Conservation (phyloP, 2,113 vertebrate species). For the Macrotis lagotis region DNA sequence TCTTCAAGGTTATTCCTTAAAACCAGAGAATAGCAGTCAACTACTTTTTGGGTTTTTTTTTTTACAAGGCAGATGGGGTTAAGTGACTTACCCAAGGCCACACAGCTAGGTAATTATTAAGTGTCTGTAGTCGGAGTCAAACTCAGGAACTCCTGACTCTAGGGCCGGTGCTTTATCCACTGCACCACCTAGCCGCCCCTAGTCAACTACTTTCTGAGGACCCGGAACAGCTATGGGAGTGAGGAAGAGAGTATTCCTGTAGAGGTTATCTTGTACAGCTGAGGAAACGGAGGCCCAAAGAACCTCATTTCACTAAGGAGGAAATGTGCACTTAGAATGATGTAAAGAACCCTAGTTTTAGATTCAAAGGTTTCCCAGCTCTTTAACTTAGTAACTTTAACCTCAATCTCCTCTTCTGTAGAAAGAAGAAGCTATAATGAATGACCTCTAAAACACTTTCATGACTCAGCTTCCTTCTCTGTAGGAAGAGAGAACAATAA, state of each 20-base stretch:
- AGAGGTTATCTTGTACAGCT: not conserved
- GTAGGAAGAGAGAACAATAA: not conserved
- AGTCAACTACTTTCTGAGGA: not conserved
- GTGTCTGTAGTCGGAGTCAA: too few species aligned
- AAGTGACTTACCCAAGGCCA: too few species aligned
- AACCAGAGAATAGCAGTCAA: too few species aligned
- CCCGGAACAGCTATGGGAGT: not conserved
- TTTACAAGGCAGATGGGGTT: too few species aligned
- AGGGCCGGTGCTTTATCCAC: too few species aligned
- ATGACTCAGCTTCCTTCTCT: not conserved
- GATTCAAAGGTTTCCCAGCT: not conserved
- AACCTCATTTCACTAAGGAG: not conserved
- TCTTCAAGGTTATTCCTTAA: not conserved
- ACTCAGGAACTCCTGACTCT: too few species aligned
- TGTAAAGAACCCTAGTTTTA: not conserved
- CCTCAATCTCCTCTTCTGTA: not conserved
- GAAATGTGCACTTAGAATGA: not conserved
- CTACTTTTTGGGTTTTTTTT: not conserved
- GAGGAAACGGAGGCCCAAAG: not conserved
- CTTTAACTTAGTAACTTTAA: not conserved
- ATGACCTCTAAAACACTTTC: too few species aligned
- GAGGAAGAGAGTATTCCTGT: not conserved
- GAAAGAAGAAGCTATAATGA: too few species aligned
- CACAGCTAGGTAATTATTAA: too few species aligned
- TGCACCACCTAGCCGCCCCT: too few species aligned